These are phyloP conservation scores for Ectemnius continuus DNA, from an alignment of 2,888 invertebrate genomes.

Conservation along the genomic window DNA sequence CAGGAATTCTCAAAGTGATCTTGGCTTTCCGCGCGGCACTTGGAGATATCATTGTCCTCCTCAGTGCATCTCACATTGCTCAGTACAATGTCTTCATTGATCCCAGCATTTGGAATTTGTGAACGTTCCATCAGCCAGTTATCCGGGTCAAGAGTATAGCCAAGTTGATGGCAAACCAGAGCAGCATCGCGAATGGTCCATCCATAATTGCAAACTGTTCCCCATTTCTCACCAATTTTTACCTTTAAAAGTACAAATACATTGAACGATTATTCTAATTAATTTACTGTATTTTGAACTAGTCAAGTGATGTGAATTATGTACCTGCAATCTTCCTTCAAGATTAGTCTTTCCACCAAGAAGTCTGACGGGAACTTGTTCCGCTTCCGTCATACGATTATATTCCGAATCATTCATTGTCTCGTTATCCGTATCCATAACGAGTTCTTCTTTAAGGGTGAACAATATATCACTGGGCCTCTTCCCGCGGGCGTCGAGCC, in stretches of 20 bases:
- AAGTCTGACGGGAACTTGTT: slow-evolving; percentile 87
- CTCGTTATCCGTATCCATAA: slow-evolving; percentile 82
- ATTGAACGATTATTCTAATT: not conserved
- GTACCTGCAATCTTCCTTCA: slow-evolving; percentile 91
- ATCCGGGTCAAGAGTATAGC: slow-evolving; percentile 93
- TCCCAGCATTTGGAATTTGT: slow-evolving; percentile 89
- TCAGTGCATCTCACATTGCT: slow-evolving; percentile 95
- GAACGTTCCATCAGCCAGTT: slow-evolving; percentile 92
- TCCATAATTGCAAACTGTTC: slow-evolving; percentile 97
- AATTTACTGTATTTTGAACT: not conserved
- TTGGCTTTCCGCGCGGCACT: slow-evolving; percentile 88
- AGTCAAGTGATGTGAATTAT: slow-evolving; percentile 5
- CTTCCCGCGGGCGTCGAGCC: slow-evolving; percentile 89
- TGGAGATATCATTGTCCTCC: slow-evolving; percentile 92
- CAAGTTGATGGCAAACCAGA: slow-evolving; percentile 96
- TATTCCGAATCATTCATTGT: slow-evolving; percentile 79
- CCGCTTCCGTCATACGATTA: slow-evolving; percentile 80
- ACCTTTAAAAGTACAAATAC: slow-evolving; percentile 78
- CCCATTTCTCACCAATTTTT: slow-evolving; percentile 92
- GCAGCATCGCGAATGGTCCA: slow-evolving; percentile 96
- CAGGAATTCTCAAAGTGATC: slow-evolving; percentile 94
- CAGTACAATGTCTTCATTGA: slow-evolving; percentile 86
- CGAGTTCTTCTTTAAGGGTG: slow-evolving; percentile 87
- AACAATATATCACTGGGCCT: slow-evolving; percentile 89
- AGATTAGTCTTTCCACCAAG: slow-evolving; percentile 88